Base-by-base conservation (phyloP, 2,797 vertebrate species). In the Pelodytes ibericus region DNA sequence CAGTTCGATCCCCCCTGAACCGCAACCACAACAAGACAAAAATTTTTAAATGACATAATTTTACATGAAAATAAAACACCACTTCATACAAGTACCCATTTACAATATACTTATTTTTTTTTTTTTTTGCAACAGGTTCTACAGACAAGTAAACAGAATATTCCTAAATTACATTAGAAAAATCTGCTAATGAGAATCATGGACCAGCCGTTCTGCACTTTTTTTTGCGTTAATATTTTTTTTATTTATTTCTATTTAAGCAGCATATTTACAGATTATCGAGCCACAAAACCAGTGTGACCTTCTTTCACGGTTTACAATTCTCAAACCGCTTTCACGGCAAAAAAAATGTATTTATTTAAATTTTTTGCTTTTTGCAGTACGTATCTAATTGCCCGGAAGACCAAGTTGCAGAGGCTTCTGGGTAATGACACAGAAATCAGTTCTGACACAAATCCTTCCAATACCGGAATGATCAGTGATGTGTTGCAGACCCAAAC, bases 211-310 rank as follows among this genome's bases (percentile, higher is more conserved):
- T 87, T 87, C 86, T 84, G 84, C 82, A 84, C 87, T 83, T 84
- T 86, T 16, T 36, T 36, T 36, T n/a, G n/a, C n/a, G 11, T 36
- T 36, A 1, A 36, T 36, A 6, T 36, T 36, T 36, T 36, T 36
- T 39, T 62, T 15, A 85, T 87, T 88, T 89, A 94, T 65, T 71
- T 64, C 29, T 64, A 77, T 93, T 92, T 87, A 89, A 72, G 75
- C 74, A 71, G 60, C 53, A 87, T 87, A 88, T 94, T 90, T 92
- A 93, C 86, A 93, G 85, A 89, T 83, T 10, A 10, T 75, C 81
- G 75, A 88, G 86, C 89, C 91, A 94, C 92, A 90, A 90, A 93
- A 90, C 91, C 94, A 94, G 89, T 86, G 83, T 86, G 90, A 88
- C 89, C 86, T 82, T 4, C 1, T 79, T 83, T 74, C 82, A 87